Base-by-base conservation (phyloP, 2,797 vertebrate genomes). In the Geotrypetes seraphini region DNA sequence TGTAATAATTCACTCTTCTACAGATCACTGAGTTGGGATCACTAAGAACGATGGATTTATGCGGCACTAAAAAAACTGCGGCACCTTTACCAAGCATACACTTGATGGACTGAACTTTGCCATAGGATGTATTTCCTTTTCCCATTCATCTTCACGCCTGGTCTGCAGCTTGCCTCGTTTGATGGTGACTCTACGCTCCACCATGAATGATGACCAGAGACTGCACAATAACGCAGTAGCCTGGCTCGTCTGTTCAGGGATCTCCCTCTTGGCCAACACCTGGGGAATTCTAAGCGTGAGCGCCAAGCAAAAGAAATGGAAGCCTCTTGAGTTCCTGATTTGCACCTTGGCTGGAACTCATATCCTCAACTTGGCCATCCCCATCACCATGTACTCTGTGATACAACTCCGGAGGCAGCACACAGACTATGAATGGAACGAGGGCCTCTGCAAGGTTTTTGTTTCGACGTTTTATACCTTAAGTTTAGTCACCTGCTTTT, bases 221-320 rank as follows among this genome's bases (percentile, higher is more conserved):
- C 84, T 92, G 60, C 81, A 82, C 29, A 83, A 78, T 73, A 92
- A 91, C 17, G 89, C 87, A 2, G 78, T 90, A 69, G 85, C 91
- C 57, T 96, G 92, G 92, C 80, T 96, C 79, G 86, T 85, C 2
- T 95, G 92, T 21, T 90, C 90, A 0, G 88, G 83, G 25, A 71
- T 95, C 57, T 92, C 90, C 28, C 83, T 92, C 57, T 72, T 94
- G 58, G 89, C 91, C 64, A 96, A 96, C 3, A 69, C 87, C 38
- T 96, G 92, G 92, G 91, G 89, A 53, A 92, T 96, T 59, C 83
- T 96, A 29, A 93, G 91, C 4, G 75, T 96, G 44, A 91, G 88
- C 2, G 89, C 92, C 73, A 92, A 91, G 79, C 92, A 95, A 76
- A 91, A 93, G 67, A 94, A 91, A 75, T 94, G 92, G 92, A 94